Evolutionary conservation across 92 coral and sea anemone species (phyloP).

Genomic region (Phenganax marumi): DNA sequence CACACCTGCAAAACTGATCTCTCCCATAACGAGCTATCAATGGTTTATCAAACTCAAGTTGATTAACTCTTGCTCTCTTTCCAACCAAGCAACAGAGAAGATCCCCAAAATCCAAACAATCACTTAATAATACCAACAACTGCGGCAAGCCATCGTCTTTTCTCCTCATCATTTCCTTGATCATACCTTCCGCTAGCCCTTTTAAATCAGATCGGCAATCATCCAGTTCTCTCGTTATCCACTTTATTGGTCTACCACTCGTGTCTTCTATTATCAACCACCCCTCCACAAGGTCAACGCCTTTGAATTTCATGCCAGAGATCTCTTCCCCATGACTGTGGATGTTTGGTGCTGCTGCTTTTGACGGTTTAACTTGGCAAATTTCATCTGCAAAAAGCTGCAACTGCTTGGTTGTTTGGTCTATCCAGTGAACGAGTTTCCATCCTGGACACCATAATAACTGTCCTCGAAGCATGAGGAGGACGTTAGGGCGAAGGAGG

Average conservation of each 20-base stretch:
- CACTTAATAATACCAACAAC: slow-evolving; percentile 13
- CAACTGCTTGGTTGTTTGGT: slow-evolving; percentile 19
- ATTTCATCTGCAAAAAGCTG: slow-evolving; percentile 10
- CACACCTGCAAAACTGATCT: slow-evolving; percentile 23
- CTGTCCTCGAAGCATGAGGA: slow-evolving; percentile 34
- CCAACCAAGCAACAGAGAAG: slow-evolving; percentile 44
- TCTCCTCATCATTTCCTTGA: background rate
- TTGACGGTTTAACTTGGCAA: slow-evolving; percentile 2
- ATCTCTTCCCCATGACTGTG: slow-evolving; percentile 19
- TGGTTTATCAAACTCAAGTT: slow-evolving; percentile 3
- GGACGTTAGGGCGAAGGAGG: background rate
- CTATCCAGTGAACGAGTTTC: slow-evolving; percentile 22
- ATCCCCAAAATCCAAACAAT: background rate
- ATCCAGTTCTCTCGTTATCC: slow-evolving; percentile 46
- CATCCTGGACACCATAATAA: slow-evolving; percentile 14
- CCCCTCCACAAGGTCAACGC: slow-evolving; percentile 44
- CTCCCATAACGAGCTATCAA: slow-evolving; percentile 20
- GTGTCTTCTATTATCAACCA: slow-evolving; percentile 38
- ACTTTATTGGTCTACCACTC: slow-evolving; percentile 37
- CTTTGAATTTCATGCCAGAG: slow-evolving; percentile 29
- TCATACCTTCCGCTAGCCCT: slow-evolving; percentile 37
- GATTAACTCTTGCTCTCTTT: slow-evolving; percentile 22
- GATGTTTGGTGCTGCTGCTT: slow-evolving; percentile 9
- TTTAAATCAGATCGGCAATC: slow-evolving; percentile 42
- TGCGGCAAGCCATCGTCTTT: slow-evolving; percentile 5